Base-by-base conservation (phyloP, 1,140 invertebrate species). In the Mycetomoellerius zeteki region DNA sequence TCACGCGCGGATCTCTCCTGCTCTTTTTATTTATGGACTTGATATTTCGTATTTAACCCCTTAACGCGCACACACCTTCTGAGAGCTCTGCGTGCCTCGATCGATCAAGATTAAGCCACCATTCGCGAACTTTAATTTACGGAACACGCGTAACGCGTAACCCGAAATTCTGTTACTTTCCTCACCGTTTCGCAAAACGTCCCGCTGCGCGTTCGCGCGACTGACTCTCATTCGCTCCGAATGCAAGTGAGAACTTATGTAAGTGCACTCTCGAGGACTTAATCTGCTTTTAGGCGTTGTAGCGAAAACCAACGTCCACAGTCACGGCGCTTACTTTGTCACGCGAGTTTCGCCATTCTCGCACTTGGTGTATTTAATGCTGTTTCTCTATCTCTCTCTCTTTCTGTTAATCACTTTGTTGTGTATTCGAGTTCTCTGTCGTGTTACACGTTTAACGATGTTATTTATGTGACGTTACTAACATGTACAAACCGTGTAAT, bases 21-120 rank as follows among this genome's bases (percentile, higher is more conserved):
- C 58, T 33, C 10, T 52, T 43, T 27, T 88, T 85, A 85, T 88
- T 88, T 85, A 81, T 86, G 67, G 21, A 69, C 64, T 54, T 85
- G 80, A 85, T 81, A 89, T 88, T 69, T 89, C 75, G 87, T 85
- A 69, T 85, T 89, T 89, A 89, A 88, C 80, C 73, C 80, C 69
- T 87, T 75, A 27, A 43, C 27, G 21, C 33, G 64, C 19, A 21
- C 21, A 50, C 67, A 19, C 65, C 14, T 64, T 16, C 21, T n/a
- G 52, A 62, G 71, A 77, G 71, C 80, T 69, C 72, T 50, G 58
- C 43, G 50, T 65, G 80, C 30, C 67, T 65, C 88, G 86, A 89
- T 89, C 86, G 86, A 89, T 88, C 88, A 89, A 89, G 86, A 89
- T 89, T 89, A 89, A 89, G 69, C 43, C 67, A 47, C 77, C 60